phyloP scores from a whole-genome alignment of 2,888 invertebrate genomes.

The Ypsolopha scabrella region DNA sequence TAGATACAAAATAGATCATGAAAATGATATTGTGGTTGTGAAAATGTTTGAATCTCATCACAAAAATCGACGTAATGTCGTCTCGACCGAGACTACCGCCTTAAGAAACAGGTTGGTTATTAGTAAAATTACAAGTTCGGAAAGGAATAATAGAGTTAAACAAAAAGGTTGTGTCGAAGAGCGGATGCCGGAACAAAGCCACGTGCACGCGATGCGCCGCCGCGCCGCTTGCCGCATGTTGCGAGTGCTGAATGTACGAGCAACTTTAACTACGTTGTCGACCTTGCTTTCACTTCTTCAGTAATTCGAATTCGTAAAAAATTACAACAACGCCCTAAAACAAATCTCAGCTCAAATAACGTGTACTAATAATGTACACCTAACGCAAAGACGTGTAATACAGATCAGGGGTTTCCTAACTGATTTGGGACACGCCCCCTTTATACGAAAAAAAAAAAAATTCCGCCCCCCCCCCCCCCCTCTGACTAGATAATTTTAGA shows the following conservation, averaged over 20 bases:
- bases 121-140: conserved; percentile 46
- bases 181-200: conserved; percentile 55
- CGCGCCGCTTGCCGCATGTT: conserved; percentile 52
- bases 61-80: no score
- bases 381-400: no score
- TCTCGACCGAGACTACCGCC: neutral
- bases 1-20: no score
- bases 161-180: conserved; percentile 39
- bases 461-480: no score
- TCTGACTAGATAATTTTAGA: no score
- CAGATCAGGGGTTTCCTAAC: no score
- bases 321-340: neutral
- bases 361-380: no score
- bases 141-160: conserved; percentile 21
- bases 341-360: no score
- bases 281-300: neutral
- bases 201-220: conserved; percentile 45
- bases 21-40: no score
- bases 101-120: conserved; percentile 21
- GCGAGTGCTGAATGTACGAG: conserved; percentile 8
- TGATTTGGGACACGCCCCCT: no score
- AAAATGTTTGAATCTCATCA: no score
- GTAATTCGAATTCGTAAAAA: neutral
- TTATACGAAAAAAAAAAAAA: no score
- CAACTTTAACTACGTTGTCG: neutral